A percentile compares a stretch with the other conserved stretches of the same genome.
phyloP scores from a whole-genome alignment of 2,888 invertebrate genomes.

The Cryptophagus acutangulus region DNA sequence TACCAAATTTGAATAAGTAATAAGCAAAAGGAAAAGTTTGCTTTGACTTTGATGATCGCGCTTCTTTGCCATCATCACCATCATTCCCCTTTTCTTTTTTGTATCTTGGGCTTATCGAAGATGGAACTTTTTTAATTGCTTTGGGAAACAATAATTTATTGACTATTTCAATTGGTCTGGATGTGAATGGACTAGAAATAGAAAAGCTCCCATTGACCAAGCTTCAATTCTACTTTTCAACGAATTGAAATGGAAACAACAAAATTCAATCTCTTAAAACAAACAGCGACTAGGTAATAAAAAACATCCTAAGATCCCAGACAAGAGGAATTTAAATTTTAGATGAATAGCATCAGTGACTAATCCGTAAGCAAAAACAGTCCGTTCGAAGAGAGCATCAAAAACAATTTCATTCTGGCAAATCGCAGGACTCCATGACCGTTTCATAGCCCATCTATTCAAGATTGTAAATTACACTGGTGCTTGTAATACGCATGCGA shows the following conservation, averaged over 20 bases:
- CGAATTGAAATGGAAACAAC: no score
- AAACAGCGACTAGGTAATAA: conserved; percentile 6
- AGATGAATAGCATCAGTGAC: conserved; percentile 23
- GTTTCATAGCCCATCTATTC: conserved; percentile 40
- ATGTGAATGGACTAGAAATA: no score
- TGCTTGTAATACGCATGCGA: conserved; percentile 43
- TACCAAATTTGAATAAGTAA: conserved; percentile 34
- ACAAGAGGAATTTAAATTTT: conserved; percentile 22
- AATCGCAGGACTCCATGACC: conserved; percentile 40
- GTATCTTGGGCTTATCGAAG: no score
- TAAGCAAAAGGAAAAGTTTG: conserved; percentile 32
- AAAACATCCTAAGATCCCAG: conserved; percentile 4
- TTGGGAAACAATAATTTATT: no score
- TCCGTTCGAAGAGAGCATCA: conserved; percentile 36
- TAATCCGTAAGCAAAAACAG: conserved; percentile 29
- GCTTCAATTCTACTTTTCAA: no score
- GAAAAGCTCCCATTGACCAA: no score
- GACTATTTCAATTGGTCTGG: no score
- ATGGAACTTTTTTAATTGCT: no score
- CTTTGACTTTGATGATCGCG: no score
- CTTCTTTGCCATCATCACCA: no score
- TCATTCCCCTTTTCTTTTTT: no score
- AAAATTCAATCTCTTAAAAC: conserved; percentile 7
- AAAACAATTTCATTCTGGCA: conserved; percentile 42
- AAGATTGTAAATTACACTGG: conserved; percentile 43